Percentiles rank a stretch among this genome's conserved stretches.
Evolutionary conservation across 2,888 invertebrate species (phyloP).

Genomic region (Thumatha senex): DNA sequence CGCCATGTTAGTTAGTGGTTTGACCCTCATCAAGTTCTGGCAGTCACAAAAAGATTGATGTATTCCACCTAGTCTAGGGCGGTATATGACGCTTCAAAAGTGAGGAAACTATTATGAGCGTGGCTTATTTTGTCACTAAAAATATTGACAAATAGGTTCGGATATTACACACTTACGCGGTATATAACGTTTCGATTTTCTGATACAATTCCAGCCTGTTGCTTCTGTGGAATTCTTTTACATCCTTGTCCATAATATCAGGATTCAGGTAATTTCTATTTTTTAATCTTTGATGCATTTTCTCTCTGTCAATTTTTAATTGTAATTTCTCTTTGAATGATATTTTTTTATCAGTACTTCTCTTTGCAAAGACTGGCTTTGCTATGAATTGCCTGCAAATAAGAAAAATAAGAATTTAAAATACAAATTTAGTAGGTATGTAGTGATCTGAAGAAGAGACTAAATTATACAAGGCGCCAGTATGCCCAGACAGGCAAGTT

Average conservation of each 20-base stretch:
- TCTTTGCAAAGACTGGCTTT: slow-evolving; percentile 69
- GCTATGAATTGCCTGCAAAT: slow-evolving; percentile 52
- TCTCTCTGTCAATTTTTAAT: slow-evolving; percentile 58
- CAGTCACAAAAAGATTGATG: too few species aligned
- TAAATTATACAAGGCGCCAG: too few species aligned
- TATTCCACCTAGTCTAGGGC: too few species aligned
- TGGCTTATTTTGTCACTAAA: not conserved
- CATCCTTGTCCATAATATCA: slow-evolving; percentile 50
- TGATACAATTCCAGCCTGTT: slow-evolving; percentile 85
- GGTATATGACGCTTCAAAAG: too few species aligned
- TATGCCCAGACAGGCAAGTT: too few species aligned
- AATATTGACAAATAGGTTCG: too few species aligned
- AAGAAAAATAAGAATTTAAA: not conserved
- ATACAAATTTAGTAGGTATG: too few species aligned
- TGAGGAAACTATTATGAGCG: too few species aligned
- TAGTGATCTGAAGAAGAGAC: too few species aligned
- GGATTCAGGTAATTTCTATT: slow-evolving; percentile 54
- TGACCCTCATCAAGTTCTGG: too few species aligned
- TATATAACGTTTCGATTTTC: slow-evolving; percentile 85
- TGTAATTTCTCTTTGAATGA: slow-evolving; percentile 67
- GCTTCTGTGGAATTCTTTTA: slow-evolving; percentile 82
- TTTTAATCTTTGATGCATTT: slow-evolving; percentile 62
- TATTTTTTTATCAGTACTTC: slow-evolving; percentile 52
- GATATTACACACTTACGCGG: slow-evolving; percentile 78
- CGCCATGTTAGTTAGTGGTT: too few species aligned